These are phyloP conservation scores for Halcyon smyrnensis DNA, from an alignment of 2,797 vertebrate genomes.

Conservation along the genomic window DNA sequence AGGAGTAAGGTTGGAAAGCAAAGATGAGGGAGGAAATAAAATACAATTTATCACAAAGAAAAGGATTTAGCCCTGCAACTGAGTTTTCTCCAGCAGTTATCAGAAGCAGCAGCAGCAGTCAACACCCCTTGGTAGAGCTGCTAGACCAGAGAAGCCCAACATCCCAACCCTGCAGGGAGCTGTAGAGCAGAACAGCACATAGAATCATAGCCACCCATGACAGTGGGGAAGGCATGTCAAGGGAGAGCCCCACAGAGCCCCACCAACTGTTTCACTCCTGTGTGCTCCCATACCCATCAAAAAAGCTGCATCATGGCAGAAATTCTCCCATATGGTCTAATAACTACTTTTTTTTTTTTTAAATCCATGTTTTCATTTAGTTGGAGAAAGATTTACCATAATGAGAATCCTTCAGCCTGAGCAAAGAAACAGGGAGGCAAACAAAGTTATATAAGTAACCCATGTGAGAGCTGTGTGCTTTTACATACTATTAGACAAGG, in stretches of 20 bases:
- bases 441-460: background rate
- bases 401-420: background rate
- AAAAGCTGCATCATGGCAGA: background rate
- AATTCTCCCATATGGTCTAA: background rate
- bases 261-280: background rate
- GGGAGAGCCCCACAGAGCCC: background rate
- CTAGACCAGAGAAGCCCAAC: background rate
- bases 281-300: fast-evolving
- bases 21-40: fast-evolving
- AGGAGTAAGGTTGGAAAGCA: background rate
- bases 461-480: background rate
- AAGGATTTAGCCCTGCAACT: background rate
- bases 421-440: background rate
- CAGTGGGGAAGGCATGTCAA: fast-evolving
- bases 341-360: fast-evolving
- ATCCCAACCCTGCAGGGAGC: background rate
- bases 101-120: background rate
- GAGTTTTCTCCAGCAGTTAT: background rate
- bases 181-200: fast-evolving
- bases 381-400: background rate
- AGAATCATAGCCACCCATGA: fast-evolving
- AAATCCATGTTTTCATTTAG: background rate
- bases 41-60: background rate
- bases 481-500: background rate
- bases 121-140: background rate